phyloP scores from a whole-genome alignment of 1,140 invertebrate species.

The Aphelenchoides fujianensis region DNA sequence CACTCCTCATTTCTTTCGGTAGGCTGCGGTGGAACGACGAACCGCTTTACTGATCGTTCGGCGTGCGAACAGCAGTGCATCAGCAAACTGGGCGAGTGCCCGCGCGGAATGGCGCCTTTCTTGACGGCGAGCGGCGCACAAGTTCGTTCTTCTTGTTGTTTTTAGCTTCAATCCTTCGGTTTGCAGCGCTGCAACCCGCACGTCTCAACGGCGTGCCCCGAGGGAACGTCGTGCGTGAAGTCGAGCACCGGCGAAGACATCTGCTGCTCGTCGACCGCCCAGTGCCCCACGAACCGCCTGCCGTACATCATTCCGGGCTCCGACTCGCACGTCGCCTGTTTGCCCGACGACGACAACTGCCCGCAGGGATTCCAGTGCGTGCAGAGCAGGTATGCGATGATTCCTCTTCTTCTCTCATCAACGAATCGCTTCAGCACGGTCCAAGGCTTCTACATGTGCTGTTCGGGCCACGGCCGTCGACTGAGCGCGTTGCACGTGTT shows the following conservation, averaged over 20 bases:
- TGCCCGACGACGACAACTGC: constrained; percentile 53
- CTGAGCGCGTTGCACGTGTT: constrained; percentile 11
- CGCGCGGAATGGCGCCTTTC: constrained; percentile 56
- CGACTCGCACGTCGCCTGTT: constrained; percentile 60
- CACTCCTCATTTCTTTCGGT: not conserved
- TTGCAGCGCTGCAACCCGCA: constrained; percentile 35
- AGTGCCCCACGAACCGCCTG: constrained; percentile 50
- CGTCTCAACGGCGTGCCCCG: constrained; percentile 31
- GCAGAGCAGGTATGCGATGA: constrained; percentile 48
- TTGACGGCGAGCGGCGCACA: constrained; percentile 39
- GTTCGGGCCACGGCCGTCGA: constrained; percentile 35
- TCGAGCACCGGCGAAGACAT: constrained; percentile 50
- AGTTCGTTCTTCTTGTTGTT: too few relatives aligned
- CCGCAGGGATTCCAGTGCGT: constrained; percentile 48
- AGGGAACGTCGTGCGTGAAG: constrained; percentile 53
- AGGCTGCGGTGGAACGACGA: constrained; percentile 59
- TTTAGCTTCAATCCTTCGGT: too few relatives aligned
- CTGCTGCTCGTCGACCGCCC: constrained; percentile 50
- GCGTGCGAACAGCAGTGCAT: constrained; percentile 52
- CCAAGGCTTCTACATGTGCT: constrained; percentile 59
- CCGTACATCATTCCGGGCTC: constrained; percentile 61
- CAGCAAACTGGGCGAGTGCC: constrained; percentile 53
- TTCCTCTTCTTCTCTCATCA: constrained; percentile 23
- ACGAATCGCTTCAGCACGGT: too few relatives aligned
- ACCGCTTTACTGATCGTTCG: constrained; percentile 46